Evolutionary conservation across 2,888 invertebrate species (phyloP).

Genomic region (Rhogogaster chlorosoma): DNA sequence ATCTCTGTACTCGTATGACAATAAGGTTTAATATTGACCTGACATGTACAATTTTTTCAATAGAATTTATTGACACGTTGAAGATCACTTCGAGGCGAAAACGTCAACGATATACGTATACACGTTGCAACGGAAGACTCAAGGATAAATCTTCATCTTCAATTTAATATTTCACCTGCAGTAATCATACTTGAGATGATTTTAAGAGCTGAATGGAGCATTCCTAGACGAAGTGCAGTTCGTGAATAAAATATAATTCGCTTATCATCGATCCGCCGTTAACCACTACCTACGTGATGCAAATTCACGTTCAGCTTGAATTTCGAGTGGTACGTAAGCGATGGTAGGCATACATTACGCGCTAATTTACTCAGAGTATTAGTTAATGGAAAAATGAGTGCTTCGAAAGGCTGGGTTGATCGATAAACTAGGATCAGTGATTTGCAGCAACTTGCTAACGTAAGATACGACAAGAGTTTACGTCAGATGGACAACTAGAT

Average conservation of each 20-base stretch:
- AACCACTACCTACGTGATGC: not conserved
- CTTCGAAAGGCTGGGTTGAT: slow-evolving; percentile 1
- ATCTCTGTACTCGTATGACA: not conserved
- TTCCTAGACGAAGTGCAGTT: slow-evolving; percentile 23
- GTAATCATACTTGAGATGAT: not conserved
- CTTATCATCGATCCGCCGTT: slow-evolving; percentile 15
- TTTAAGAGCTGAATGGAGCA: slow-evolving; percentile 28
- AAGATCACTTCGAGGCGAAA: not conserved
- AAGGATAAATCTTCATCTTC: not conserved
- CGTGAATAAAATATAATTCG: slow-evolving; percentile 28
- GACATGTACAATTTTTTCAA: not conserved
- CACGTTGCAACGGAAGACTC: not conserved
- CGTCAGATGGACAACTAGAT: slow-evolving; percentile 28
- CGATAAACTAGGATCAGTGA: slow-evolving; percentile 26
- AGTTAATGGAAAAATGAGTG: not conserved
- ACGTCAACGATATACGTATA: not conserved
- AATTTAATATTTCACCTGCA: not conserved
- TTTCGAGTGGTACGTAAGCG: not conserved
- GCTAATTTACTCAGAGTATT: not conserved
- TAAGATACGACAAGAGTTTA: slow-evolving; percentile 20
- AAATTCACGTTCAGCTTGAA: not conserved
- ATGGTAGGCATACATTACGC: not conserved
- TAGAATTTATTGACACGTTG: not conserved
- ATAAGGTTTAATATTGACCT: not conserved
- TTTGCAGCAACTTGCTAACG: slow-evolving; percentile 28